Conservation (phyloP, 2,113 vertebrate species). For the Loxodonta africana region DNA sequence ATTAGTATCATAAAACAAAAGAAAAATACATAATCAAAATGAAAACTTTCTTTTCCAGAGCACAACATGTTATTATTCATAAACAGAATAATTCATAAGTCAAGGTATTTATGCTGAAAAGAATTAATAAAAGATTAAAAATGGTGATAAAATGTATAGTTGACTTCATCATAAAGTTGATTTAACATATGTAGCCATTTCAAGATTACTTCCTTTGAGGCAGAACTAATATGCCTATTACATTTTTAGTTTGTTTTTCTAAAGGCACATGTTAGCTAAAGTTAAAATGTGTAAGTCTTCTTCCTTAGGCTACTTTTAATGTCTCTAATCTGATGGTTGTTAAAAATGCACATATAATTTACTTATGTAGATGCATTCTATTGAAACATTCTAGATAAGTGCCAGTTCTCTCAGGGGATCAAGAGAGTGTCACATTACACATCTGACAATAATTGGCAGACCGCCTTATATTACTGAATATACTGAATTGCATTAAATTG, state of each 20-base stretch:
- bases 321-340: not conserved
- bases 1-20: not conserved
- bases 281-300: not conserved
- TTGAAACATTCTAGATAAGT: not conserved
- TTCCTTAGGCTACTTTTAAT: constrained; percentile 36
- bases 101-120: not conserved
- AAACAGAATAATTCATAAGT: constrained; percentile 10
- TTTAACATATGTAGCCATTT: not conserved
- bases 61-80: not conserved
- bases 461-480: not conserved
- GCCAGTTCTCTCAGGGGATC: not conserved
- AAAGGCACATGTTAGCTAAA: not conserved
- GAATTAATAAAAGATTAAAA: constrained; percentile 18
- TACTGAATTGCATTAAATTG: not conserved
- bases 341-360: constrained; percentile 29
- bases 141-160: not conserved
- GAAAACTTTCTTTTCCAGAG: not conserved
- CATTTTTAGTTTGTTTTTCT: constrained; percentile 4
- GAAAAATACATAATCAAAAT: not conserved
- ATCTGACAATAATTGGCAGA: not conserved
- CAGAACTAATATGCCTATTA: not conserved
- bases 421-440: not conserved
- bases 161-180: not conserved
- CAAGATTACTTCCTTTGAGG: constrained; percentile 22
- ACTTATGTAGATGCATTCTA: not conserved